Evolutionary conservation across 92 coral and sea anemone genomes (phyloP).

Genomic region (Muricea muricata): DNA sequence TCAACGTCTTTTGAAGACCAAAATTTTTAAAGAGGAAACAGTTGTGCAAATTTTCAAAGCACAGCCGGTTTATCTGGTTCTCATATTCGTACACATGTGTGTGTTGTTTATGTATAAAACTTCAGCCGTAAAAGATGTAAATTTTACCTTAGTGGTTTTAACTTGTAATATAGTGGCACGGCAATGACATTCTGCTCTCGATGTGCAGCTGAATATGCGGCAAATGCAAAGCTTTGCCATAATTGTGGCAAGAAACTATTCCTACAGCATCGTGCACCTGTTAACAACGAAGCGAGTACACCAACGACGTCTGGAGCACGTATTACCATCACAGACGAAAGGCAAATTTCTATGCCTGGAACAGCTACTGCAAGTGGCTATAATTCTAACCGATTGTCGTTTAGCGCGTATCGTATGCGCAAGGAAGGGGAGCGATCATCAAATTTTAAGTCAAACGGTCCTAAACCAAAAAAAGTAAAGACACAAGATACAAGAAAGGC

Average conservation of each 20-base stretch:
- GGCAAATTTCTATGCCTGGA: neutral
- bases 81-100: no score
- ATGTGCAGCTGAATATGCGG: neutral
- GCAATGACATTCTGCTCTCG: no score
- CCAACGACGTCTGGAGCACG: no score
- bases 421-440: conserved; percentile 8
- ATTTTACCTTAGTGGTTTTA: neutral
- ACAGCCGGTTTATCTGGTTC: no score
- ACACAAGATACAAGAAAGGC: neutral
- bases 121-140: neutral
- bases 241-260: neutral
- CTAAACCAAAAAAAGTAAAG: neutral
- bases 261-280: neutral
- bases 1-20: neutral
- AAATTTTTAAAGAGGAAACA: neutral
- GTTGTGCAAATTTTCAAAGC: neutral
- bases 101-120: neutral
- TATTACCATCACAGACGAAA: neutral
- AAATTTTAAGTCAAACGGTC: neutral
- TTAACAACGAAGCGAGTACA: neutral
- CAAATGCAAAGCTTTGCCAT: conserved; percentile 3
- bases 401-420: neutral
- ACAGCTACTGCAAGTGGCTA: neutral
- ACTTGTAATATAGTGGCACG: neutral
- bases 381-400: conserved; percentile 5